Evolutionary conservation across 2,888 invertebrate species (phyloP).

Genomic region (Tinea pellionella): DNA sequence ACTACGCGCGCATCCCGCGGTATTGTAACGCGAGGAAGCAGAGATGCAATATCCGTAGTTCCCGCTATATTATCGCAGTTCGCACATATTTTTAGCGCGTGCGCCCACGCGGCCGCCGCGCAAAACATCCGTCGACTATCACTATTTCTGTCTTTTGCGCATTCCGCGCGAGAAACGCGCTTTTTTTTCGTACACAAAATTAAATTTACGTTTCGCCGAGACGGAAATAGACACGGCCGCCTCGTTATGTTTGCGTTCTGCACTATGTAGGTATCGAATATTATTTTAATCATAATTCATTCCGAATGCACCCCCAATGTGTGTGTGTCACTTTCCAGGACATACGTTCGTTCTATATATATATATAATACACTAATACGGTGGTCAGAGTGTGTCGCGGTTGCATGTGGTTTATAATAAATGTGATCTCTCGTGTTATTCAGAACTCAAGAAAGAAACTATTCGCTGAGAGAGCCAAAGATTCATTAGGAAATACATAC

Average conservation of each 20-base stretch:
- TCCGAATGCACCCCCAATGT: not conserved
- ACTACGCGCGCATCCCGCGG: too few relatives aligned
- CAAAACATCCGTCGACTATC: slow-evolving; percentile 50
- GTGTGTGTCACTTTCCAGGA: too few relatives aligned
- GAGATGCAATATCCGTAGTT: not conserved
- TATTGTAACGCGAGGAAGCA: too few relatives aligned
- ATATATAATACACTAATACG: too few relatives aligned
- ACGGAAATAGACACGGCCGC: slow-evolving; percentile 14
- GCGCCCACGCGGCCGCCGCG: slow-evolving; percentile 30
- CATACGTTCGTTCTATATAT: too few relatives aligned
- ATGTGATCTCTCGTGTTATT: slow-evolving; percentile 46
- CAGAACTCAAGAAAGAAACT: slow-evolving; percentile 65
- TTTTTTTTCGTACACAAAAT: slow-evolving; percentile 41
- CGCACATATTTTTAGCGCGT: slow-evolving; percentile 25
- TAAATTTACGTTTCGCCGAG: slow-evolving; percentile 16
- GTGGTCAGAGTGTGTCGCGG: too few relatives aligned
- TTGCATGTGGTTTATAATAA: not conserved
- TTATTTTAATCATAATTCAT: not conserved
- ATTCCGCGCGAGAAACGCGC: slow-evolving; percentile 41
- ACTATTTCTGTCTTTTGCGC: slow-evolving; percentile 51
- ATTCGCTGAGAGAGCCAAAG: slow-evolving; percentile 67
- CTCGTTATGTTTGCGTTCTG: not conserved
- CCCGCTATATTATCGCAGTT: not conserved
- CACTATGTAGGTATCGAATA: not conserved
- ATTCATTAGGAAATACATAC: slow-evolving; percentile 64